phyloP scores from a whole-genome alignment of 2,113 vertebrate species.

The Centropristis striata region DNA sequence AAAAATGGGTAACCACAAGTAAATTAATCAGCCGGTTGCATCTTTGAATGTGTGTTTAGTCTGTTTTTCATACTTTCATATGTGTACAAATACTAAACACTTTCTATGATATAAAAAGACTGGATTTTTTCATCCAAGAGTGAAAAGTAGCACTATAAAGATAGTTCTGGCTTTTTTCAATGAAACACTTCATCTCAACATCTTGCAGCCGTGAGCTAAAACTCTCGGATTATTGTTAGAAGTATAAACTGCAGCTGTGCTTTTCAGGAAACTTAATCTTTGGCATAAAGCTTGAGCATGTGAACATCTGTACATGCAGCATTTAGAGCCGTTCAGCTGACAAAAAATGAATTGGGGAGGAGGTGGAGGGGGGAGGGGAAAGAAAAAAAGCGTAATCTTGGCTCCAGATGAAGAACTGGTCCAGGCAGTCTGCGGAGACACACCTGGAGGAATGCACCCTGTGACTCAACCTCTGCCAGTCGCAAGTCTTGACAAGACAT shows the following conservation, averaged over 20 bases:
- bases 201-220: conserved; percentile 29
- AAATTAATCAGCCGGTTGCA: not conserved
- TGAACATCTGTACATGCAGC: not conserved
- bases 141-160: not conserved
- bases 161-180: not conserved
- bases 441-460: conserved; percentile 48
- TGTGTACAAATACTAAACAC: not conserved
- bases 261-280: conserved; percentile 22
- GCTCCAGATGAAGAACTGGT: conserved; percentile 54
- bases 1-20: not conserved
- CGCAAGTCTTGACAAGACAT: conserved; percentile 36
- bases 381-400: not conserved
- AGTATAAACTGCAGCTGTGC: not conserved
- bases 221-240: conserved; percentile 14
- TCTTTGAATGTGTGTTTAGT: not conserved
- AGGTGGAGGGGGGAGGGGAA: not conserved
- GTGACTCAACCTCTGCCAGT: conserved; percentile 52
- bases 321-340: not conserved
- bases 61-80: not conserved
- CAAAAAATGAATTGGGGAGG: not conserved
- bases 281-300: not conserved
- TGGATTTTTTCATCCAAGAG: not conserved
- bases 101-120: not conserved
- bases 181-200: not conserved
- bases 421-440: conserved; percentile 49